A percentile compares a stretch with the other conserved stretches of the same genome.
Evolutionary conservation across 2,113 vertebrate species (phyloP).

Genomic region (Bufo bufo): DNA sequence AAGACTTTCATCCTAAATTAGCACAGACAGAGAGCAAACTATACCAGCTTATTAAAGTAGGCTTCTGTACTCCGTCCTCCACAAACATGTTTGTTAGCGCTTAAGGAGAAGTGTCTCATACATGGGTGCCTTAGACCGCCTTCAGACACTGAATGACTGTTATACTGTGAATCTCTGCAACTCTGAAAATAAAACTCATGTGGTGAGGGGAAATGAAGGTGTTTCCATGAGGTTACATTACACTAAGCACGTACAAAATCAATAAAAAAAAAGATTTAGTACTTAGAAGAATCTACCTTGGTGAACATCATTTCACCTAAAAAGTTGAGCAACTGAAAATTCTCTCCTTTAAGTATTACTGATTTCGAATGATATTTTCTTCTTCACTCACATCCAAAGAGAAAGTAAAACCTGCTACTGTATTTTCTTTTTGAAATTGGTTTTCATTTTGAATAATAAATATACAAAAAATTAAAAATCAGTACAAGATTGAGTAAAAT

Average conservation of each 20-base stretch:
- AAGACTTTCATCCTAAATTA: slow-evolving; percentile 24
- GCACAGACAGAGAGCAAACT: background rate
- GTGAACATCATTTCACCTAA: too few relatives aligned
- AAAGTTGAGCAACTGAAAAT: too few relatives aligned
- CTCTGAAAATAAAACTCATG: slow-evolving; percentile 79
- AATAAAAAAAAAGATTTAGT: background rate
- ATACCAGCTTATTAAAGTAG: background rate
- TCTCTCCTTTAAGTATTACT: too few relatives aligned
- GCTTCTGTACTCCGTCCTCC: background rate
- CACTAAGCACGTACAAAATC: slow-evolving; percentile 71
- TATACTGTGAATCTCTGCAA: slow-evolving; percentile 66
- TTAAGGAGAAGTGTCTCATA: slow-evolving; percentile 77
- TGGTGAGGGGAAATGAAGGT: slow-evolving; percentile 74
- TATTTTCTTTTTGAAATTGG: too few relatives aligned
- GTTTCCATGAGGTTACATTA: slow-evolving; percentile 71
- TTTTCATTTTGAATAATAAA: background rate
- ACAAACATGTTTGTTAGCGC: slow-evolving; percentile 62
- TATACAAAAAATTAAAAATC: too few relatives aligned
- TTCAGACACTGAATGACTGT: slow-evolving; percentile 76
- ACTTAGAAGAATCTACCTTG: background rate
- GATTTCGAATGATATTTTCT: too few relatives aligned
- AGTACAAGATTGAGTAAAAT: too few relatives aligned
- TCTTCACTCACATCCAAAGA: too few relatives aligned
- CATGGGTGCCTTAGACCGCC: slow-evolving; percentile 71
- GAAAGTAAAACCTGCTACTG: too few relatives aligned